A percentile compares a stretch with the other conserved stretches of the same genome.
Conservation (phyloP, 2,888 invertebrate genomes). For the Eurytoma californica region DNA sequence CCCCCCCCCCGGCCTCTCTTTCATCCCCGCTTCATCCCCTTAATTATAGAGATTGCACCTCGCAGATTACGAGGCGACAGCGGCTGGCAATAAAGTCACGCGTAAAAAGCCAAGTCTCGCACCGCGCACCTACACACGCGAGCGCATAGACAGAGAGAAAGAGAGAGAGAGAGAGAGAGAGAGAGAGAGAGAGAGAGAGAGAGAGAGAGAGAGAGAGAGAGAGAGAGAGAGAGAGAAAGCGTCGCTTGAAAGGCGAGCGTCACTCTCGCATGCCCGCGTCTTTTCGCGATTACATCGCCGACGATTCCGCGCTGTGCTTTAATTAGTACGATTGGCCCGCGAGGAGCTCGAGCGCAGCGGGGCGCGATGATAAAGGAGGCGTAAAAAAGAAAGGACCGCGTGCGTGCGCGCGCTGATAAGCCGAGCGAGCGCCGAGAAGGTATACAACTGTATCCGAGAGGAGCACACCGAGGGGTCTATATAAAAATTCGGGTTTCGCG, state of each 20-base stretch:
- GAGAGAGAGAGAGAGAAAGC: constrained; percentile 3
- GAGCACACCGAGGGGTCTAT: constrained; percentile 16
- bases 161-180: too few relatives aligned
- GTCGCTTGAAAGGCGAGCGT: background rate
- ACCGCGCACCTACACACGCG: background rate
- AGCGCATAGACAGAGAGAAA: too few relatives aligned
- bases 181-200: too few relatives aligned
- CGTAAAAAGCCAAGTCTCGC: constrained; percentile 10
- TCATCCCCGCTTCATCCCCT: constrained; percentile 42
- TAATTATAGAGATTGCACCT: constrained; percentile 50
- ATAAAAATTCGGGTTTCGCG: constrained; percentile 2
- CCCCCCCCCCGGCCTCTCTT: constrained; percentile 16
- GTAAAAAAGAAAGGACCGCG: background rate
- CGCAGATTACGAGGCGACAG: constrained; percentile 34
- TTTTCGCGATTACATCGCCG: constrained; percentile 30
- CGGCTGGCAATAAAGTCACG: constrained; percentile 12
- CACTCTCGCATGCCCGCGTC: constrained; percentile 7
- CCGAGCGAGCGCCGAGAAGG: constrained; percentile 10
- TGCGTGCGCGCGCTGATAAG: constrained; percentile 5
- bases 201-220: too few relatives aligned
- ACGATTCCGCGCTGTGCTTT: constrained; percentile 13
- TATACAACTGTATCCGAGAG: constrained; percentile 34
- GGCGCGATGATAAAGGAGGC: too few relatives aligned
- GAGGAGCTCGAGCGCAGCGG: too few relatives aligned
- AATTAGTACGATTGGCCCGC: constrained; percentile 46